phyloP scores from a whole-genome alignment of 2,888 invertebrate species.

The Callinectes sapidus region DNA sequence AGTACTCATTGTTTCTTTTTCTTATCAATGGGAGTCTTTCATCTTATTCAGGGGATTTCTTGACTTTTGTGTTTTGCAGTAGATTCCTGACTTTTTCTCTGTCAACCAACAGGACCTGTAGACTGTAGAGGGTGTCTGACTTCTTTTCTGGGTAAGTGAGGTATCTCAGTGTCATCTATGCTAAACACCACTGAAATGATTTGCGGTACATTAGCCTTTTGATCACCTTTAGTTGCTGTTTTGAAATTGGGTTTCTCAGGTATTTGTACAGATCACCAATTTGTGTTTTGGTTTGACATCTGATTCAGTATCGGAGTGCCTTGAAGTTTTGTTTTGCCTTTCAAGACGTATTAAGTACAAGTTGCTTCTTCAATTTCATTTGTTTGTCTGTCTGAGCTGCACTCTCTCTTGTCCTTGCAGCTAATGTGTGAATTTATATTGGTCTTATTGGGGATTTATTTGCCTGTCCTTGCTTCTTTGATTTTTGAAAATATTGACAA shows the following conservation, averaged over 20 bases:
- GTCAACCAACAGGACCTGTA: constrained; percentile 6
- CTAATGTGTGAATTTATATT: background rate
- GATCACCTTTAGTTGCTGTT: background rate
- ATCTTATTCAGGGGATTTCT: background rate
- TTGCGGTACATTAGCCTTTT: constrained; percentile 16
- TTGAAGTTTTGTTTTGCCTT: background rate
- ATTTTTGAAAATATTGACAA: background rate
- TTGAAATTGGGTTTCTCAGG: background rate
- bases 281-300: background rate
- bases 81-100: constrained; percentile 17
- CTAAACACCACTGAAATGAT: constrained; percentile 13
- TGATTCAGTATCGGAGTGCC: background rate
- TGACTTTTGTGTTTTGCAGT: background rate
- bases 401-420: background rate
- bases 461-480: background rate
- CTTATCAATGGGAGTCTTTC: background rate
- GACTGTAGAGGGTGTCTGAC: constrained; percentile 25
- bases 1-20: background rate
- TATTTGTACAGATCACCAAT: constrained; percentile 5
- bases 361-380: background rate
- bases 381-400: background rate
- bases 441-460: background rate
- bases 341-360: background rate
- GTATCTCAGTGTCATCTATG: background rate
- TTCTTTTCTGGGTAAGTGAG: constrained; percentile 25